A percentile compares a stretch with the other conserved stretches of the same genome.
These are phyloP conservation scores for Mionectes olivaceus DNA, from an alignment of 2,797 vertebrate species.

Conservation along the genomic window DNA sequence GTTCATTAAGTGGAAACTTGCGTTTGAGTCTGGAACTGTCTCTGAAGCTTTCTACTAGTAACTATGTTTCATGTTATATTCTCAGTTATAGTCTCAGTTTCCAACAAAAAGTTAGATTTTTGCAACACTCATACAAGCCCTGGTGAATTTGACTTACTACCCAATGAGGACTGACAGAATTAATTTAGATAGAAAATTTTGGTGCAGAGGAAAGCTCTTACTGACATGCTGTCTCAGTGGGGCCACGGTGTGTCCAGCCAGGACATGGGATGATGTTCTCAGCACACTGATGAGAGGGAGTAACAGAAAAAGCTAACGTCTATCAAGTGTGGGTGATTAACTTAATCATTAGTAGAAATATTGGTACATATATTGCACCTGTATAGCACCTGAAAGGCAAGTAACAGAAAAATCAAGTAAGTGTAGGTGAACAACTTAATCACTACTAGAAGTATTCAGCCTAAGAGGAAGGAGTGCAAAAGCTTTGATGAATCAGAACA, in stretches of 20 bases:
- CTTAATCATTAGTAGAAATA: neutral
- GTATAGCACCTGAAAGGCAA: neutral
- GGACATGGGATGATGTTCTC: neutral
- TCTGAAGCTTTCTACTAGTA: neutral
- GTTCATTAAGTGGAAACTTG: neutral
- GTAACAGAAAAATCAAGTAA: neutral
- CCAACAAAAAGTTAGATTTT: neutral
- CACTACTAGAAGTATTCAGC: neutral
- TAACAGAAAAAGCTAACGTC: neutral
- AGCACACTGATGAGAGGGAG: neutral
- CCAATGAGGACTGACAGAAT: neutral
- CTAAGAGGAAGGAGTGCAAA: too few relatives aligned
- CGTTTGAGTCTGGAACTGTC: neutral
- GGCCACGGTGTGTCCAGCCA: neutral
- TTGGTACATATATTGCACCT: too few relatives aligned
- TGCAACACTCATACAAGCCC: neutral
- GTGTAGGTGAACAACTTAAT: neutral
- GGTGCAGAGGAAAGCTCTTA: neutral
- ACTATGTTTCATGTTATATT: neutral
- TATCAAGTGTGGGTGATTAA: neutral
- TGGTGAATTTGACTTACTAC: neutral
- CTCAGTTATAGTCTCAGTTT: neutral
- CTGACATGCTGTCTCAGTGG: rapidly evolving
- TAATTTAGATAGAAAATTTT: neutral
- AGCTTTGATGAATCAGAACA: neutral